These are phyloP conservation scores for Hemiscyllium ocellatum DNA, from an alignment of 2,113 vertebrate genomes.

Conservation along the genomic window DNA sequence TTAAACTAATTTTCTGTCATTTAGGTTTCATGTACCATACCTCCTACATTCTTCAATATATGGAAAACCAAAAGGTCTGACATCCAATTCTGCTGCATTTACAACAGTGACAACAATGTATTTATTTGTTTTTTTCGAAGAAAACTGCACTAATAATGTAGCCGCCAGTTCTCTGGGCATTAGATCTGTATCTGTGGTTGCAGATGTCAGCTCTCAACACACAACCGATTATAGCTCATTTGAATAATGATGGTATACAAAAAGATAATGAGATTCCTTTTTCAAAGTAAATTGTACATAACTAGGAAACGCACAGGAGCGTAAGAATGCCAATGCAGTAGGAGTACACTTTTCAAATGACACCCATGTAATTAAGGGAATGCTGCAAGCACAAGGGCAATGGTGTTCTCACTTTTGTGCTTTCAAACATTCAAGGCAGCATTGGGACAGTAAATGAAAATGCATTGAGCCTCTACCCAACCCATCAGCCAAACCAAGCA, in stretches of 20 bases:
- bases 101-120: background rate
- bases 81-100: background rate
- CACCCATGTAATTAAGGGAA: background rate
- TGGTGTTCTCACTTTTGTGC: background rate
- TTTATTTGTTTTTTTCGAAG: background rate
- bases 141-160: background rate
- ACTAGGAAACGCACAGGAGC: background rate
- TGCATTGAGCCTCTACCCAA: background rate
- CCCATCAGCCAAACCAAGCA: background rate
- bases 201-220: background rate
- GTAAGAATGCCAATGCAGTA: background rate
- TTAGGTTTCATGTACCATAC: background rate
- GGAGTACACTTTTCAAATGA: background rate
- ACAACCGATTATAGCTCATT: background rate
- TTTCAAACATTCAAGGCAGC: background rate
- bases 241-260: background rate
- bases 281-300: background rate
- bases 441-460: background rate
- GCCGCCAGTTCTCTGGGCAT: background rate
- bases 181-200: background rate
- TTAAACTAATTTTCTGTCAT: background rate
- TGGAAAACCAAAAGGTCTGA: background rate
- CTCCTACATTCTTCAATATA: background rate
- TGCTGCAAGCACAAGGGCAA: background rate
- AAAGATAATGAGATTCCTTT: background rate